phyloP scores from a whole-genome alignment of 2,888 invertebrate genomes.

The Terebella lapidaria region DNA sequence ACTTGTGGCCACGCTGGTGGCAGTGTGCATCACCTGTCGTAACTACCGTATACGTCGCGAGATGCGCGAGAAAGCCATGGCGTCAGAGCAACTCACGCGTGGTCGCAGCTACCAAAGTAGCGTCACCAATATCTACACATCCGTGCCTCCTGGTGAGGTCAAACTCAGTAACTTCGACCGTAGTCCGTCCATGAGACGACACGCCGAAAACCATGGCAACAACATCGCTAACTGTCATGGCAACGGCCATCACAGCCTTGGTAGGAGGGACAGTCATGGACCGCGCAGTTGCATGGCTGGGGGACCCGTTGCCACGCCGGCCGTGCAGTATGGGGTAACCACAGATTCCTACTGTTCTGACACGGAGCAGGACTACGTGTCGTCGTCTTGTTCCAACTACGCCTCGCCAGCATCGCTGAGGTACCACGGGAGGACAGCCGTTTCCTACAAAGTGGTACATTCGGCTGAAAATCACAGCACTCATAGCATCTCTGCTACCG shows the following conservation, averaged over 20 bases:
- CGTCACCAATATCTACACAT: not conserved
- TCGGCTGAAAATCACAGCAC: not conserved
- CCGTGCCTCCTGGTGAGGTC: not conserved
- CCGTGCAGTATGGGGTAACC: not conserved
- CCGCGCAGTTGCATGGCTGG: not conserved
- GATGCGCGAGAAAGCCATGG: not conserved
- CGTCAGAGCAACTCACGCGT: not conserved
- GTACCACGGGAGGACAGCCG: not conserved
- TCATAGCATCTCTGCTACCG: slow-evolving; percentile 6
- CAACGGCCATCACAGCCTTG: not conserved
- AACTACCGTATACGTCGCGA: not conserved
- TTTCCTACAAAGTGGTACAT: not conserved
- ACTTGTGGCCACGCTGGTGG: not conserved
- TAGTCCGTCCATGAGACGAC: not conserved
- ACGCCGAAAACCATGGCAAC: not conserved
- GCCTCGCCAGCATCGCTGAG: slow-evolving; percentile 3
- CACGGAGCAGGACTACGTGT: not conserved
- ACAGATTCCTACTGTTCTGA: slow-evolving; percentile 2
- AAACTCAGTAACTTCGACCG: not conserved
- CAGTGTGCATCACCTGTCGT: too few species aligned
- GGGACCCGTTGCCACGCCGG: not conserved
- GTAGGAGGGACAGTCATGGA: too few species aligned
- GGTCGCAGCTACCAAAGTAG: not conserved
- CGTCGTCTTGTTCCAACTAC: not conserved
- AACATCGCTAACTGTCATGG: not conserved